These are phyloP conservation scores for Rattus norvegicus DNA, from an alignment of 2,113 vertebrate species.

Conservation along the genomic window GRCr8 NC_086039.1:101374501-101375000, in stretches of 20 bases:
- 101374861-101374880: not conserved
- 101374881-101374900: not conserved
- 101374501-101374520: not conserved
- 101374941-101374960: not conserved
- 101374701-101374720: slow-evolving; percentile 8
- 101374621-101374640: not conserved
- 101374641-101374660: slow-evolving; percentile 18
- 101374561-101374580: not conserved
- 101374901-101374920: not conserved
- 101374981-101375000: not conserved
- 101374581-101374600: too few species aligned
- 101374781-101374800: not conserved
- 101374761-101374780: not conserved
- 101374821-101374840: not conserved
- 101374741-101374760: not conserved
- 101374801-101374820: not conserved
- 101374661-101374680: slow-evolving; percentile 39
- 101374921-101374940: not conserved
- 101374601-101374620: too few species aligned
- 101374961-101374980: slow-evolving; percentile 43
- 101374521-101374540: slow-evolving; percentile 22
- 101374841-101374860: not conserved
- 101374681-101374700: not conserved
- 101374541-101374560: slow-evolving; percentile 13
- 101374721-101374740: not conserved